A percentile compares a stretch with the other conserved stretches of the same genome.
Evolutionary conservation across 2,888 invertebrate species (phyloP).

Genomic region (Rugalucina vietnamica): DNA sequence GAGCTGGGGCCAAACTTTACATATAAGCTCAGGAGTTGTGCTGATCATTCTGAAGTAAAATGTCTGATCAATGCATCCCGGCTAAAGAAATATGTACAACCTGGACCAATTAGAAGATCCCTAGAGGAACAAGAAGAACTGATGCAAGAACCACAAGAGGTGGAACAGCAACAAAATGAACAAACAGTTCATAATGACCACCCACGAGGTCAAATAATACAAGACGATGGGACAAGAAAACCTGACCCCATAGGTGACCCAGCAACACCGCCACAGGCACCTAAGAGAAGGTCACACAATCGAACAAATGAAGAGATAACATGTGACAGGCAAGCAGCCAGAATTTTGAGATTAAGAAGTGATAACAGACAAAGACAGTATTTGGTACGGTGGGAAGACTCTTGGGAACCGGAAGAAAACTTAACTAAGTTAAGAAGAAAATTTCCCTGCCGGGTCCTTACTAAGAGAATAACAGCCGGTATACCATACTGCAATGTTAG

Average conservation of each 20-base stretch:
- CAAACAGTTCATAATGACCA: too few species aligned
- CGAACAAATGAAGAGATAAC: too few species aligned
- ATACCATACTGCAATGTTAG: not conserved
- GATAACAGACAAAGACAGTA: not conserved
- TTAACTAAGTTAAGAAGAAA: not conserved
- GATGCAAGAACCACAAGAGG: too few species aligned
- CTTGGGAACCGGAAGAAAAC: not conserved
- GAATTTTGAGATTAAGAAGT: not conserved
- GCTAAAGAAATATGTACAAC: too few species aligned
- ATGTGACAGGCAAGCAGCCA: not conserved
- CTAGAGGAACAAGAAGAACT: too few species aligned
- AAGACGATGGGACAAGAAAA: too few species aligned
- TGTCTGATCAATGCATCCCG: conserved; percentile 40
- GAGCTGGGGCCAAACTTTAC: conserved; percentile 40
- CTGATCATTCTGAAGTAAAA: conserved; percentile 15
- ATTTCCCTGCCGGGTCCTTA: not conserved
- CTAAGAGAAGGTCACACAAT: too few species aligned
- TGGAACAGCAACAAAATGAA: too few species aligned
- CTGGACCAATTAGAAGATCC: too few species aligned
- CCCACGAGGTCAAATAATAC: too few species aligned
- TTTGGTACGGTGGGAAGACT: not conserved
- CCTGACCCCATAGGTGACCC: too few species aligned
- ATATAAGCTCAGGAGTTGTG: conserved; percentile 8
- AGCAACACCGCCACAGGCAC: too few species aligned
- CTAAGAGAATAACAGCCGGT: not conserved